Evolutionary conservation across 2,113 vertebrate genomes (phyloP), one percentile per base, ranked within the genome.

Genomic region (Anas platyrhynchos): DNA sequence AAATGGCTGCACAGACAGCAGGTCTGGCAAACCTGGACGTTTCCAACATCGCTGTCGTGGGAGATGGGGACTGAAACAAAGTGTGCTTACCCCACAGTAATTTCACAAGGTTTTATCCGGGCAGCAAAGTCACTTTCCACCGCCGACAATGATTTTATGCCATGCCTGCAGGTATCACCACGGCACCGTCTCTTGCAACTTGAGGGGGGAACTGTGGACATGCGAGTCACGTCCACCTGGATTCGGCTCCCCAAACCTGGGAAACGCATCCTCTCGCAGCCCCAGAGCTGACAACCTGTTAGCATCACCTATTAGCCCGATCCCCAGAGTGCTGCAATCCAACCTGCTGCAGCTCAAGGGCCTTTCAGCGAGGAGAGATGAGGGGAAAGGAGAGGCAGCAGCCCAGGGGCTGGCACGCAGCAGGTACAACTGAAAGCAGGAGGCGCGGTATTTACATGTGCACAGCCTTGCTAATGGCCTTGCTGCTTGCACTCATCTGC

Each of bases 81-180:
- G 82, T 91, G 89, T 86, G 90, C 83, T 83, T 71, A 67, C 61
- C 65, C 74, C 34, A 22, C 72, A 67, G 94, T 89, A 87, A 91
- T 93, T 96, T 91, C 88, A 61, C 83, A 25, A 91, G 89, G 80
- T 94, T 96, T 97, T 95, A 93, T 90, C 95, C 89, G 27, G 4
- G 22, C 76, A 86, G 91, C 93, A 89, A 89, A 95, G 91, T 89
- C 89, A 86, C 94, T 91, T 95, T 48, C 83, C 61, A 38, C 63
- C 76, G 34, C 59, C 0, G 26, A 62, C 83, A 93, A 93, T 78
- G 52, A 94, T 95, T 95, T 95, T 80, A 88, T 91, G 93, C 93
- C 93, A 63, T 61, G 91, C 52, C 76, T 69, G 89, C 91, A 91
- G 91, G 85, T 85, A 94, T 43, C 55, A 11, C 83, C 83, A 46